These are phyloP conservation scores for Sebastes taczanowskii DNA, from an alignment of 2,797 vertebrate species.

Conservation along the genomic window DNA sequence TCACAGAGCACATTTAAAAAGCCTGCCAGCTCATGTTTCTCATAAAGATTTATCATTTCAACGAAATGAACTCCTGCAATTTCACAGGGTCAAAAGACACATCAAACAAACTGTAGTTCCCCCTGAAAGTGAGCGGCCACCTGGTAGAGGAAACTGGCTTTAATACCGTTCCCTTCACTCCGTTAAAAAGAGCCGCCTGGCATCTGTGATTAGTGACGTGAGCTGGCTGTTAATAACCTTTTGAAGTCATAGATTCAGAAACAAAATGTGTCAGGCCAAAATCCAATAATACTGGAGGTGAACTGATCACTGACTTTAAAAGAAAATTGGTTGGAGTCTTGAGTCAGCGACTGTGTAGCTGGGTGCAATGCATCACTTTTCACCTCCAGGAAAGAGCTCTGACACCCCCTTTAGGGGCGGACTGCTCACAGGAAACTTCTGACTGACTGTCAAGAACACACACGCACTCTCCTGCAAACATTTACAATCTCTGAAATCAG, in stretches of 20 bases:
- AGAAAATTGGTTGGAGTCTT: constrained; percentile 5
- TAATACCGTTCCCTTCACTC: constrained; percentile 35
- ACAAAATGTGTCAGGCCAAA: constrained; percentile 22
- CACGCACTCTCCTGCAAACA: not conserved
- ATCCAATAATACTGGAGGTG: not conserved
- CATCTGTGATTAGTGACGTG: constrained; percentile 40
- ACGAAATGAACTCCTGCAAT: constrained; percentile 51
- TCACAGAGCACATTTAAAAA: constrained; percentile 52
- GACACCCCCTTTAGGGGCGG: not conserved
- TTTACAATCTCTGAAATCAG: not conserved
- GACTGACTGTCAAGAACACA: not conserved
- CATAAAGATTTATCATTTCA: constrained; percentile 57
- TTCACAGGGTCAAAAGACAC: constrained; percentile 59
- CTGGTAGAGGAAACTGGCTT: constrained; percentile 31
- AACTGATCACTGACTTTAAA: not conserved
- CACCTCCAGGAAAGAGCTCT: not conserved
- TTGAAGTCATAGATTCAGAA: constrained; percentile 6
- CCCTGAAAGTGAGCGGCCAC: constrained; percentile 39
- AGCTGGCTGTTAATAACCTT: constrained; percentile 29
- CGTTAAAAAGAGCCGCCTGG: constrained; percentile 27
- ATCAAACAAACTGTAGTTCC: constrained; percentile 50
- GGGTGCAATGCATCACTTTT: constrained; percentile 2
- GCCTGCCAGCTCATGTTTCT: constrained; percentile 58
- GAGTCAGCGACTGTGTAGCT: not conserved
- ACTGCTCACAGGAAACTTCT: not conserved